A percentile compares a stretch with the other conserved stretches of the same genome.
phyloP scores from a whole-genome alignment of 2,888 invertebrate species.

The Acronicta alni region DNA sequence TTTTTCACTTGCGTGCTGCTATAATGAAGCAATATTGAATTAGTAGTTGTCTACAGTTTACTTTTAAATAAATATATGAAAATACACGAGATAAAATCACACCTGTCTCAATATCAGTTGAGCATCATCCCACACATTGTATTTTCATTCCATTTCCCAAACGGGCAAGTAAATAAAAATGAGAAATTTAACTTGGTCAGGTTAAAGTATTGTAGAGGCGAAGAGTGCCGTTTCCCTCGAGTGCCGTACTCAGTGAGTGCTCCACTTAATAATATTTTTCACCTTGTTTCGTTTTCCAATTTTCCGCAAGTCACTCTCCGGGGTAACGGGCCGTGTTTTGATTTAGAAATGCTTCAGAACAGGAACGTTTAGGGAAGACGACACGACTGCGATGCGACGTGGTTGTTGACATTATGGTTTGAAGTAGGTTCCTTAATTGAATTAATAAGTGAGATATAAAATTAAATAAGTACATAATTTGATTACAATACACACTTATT shows the following conservation, averaged over 20 bases:
- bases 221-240: conserved; percentile 48
- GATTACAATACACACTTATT: no score
- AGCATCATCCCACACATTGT: conserved; percentile 2
- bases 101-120: conserved; percentile 1
- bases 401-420: no score
- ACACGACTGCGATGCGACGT: conserved; percentile 49
- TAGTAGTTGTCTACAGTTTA: no score
- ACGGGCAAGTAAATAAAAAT: conserved; percentile 39
- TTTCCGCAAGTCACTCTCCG: conserved; percentile 89
- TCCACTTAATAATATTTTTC: conserved; percentile 89
- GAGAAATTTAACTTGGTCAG: conserved; percentile 45
- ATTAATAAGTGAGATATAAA: not conserved
- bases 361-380: conserved; percentile 54
- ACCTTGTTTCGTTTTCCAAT: conserved; percentile 89
- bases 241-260: conserved; percentile 67
- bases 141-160: conserved; percentile 25
- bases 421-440: not conserved
- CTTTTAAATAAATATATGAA: no score
- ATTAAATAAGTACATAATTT: no score
- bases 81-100: not conserved
- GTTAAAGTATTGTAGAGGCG: conserved; percentile 52
- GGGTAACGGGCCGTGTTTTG: conserved; percentile 87
- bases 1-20: no score
- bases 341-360: conserved; percentile 81
- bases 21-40: no score